Conservation (phyloP, 1,140 invertebrate genomes). For the Delia radicum region DNA sequence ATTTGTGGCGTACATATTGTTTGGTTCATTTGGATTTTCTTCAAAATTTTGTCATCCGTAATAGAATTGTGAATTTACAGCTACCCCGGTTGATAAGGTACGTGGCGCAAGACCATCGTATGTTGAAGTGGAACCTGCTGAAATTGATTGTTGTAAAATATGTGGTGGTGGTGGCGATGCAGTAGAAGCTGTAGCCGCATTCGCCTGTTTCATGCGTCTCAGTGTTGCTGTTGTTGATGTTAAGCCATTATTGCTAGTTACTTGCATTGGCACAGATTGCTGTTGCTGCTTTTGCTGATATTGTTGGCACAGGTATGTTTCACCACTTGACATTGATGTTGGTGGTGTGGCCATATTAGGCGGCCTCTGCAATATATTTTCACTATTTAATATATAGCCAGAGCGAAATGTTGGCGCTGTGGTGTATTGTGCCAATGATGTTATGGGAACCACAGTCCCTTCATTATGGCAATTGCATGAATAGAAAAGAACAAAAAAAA, state of each 20-base stretch:
- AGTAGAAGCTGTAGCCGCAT: not conserved
- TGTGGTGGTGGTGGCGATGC: slow-evolving; percentile 26
- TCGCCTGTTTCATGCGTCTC: slow-evolving; percentile 34
- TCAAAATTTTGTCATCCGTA: slow-evolving; percentile 48
- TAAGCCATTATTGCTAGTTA: slow-evolving; percentile 24
- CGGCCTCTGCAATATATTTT: slow-evolving; percentile 39
- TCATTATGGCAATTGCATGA: not conserved
- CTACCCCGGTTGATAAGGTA: slow-evolving; percentile 47
- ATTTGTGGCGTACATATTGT: not conserved
- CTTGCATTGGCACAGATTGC: slow-evolving; percentile 25
- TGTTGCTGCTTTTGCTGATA: slow-evolving; percentile 39
- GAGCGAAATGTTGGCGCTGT: slow-evolving; percentile 45
- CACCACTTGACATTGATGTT: slow-evolving; percentile 29
- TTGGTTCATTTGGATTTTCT: not conserved
- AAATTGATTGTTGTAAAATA: slow-evolving; percentile 39
- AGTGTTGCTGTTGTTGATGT: slow-evolving; percentile 36
- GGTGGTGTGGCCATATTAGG: slow-evolving; percentile 41
- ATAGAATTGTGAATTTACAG: slow-evolving; percentile 49
- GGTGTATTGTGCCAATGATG: slow-evolving; percentile 46
- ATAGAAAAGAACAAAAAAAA: not conserved
- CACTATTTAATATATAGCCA: slow-evolving; percentile 44
- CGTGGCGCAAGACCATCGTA: slow-evolving; percentile 52
- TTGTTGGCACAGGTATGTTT: slow-evolving; percentile 19
- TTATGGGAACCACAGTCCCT: slow-evolving; percentile 46
- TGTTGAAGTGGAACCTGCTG: slow-evolving; percentile 27